A percentile compares a stretch with the other conserved stretches of the same genome.
Evolutionary conservation across 2,888 invertebrate genomes (phyloP).

Genomic region (Malthinus flaveolus): DNA sequence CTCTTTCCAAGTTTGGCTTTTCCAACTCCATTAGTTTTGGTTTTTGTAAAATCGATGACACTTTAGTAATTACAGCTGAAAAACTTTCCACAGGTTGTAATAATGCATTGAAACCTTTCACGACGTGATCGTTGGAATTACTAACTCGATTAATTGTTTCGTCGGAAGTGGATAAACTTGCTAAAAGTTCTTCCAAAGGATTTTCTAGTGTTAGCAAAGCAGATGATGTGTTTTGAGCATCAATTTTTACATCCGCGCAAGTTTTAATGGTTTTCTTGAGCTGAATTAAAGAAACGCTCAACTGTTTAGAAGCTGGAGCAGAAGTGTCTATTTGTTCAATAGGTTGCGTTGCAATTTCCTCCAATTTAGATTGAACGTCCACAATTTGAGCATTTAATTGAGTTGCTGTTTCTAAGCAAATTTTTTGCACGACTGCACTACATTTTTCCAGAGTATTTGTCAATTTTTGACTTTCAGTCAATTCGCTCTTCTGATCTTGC

Average conservation of each 20-base stretch:
- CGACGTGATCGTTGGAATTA: background rate
- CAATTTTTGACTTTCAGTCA: background rate
- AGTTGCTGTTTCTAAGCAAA: background rate
- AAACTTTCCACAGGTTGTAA: slow-evolving; percentile 2
- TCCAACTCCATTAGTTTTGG: slow-evolving; percentile 5
- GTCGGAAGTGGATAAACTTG: background rate
- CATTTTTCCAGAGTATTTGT: background rate
- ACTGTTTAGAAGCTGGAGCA: too few species aligned
- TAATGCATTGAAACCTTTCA: background rate
- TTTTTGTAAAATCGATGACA: background rate
- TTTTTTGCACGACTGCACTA: background rate
- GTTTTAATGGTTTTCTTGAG: too few species aligned
- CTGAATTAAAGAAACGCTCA: too few species aligned
- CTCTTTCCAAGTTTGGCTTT: slow-evolving; percentile 9
- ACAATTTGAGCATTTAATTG: too few species aligned
- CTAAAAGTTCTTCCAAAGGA: background rate
- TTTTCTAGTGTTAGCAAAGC: background rate
- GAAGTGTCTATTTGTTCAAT: too few species aligned
- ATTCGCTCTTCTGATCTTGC: background rate
- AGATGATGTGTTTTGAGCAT: too few species aligned
- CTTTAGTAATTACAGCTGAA: background rate
- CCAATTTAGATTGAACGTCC: too few species aligned
- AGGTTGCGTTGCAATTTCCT: too few species aligned
- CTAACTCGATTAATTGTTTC: background rate
- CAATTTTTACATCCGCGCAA: too few species aligned